A percentile compares a stretch with the other conserved stretches of the same genome.
phyloP scores from a whole-genome alignment of 1,140 invertebrate species.

The Pseudoatta argentina region DNA sequence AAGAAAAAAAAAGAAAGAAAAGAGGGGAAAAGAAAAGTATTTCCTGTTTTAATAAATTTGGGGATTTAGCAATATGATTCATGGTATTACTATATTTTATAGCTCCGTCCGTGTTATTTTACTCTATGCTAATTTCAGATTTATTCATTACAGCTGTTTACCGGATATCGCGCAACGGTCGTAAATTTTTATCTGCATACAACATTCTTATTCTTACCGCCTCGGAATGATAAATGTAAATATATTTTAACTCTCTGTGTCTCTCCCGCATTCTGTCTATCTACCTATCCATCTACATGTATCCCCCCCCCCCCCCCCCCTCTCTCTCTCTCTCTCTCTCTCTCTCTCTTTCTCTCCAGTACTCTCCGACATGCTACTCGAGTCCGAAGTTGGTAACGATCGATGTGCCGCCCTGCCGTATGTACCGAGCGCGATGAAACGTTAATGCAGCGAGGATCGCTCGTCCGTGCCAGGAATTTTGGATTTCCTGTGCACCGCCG shows the following conservation, averaged over 20 bases:
- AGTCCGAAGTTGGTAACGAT: slow-evolving; percentile 77
- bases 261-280: neutral
- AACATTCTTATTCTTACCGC: slow-evolving; percentile 40
- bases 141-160: slow-evolving; percentile 25
- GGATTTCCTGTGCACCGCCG: slow-evolving; percentile 68
- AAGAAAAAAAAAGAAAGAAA: neutral
- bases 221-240: slow-evolving; percentile 45
- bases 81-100: neutral
- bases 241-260: slow-evolving; percentile 21
- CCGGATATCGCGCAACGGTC: slow-evolving; percentile 4
- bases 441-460: slow-evolving; percentile 77
- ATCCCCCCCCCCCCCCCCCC: neutral
- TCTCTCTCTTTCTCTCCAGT: neutral
- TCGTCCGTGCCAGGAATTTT: slow-evolving; percentile 76
- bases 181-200: slow-evolving; percentile 29
- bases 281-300: slow-evolving; percentile 15
- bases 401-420: slow-evolving; percentile 75
- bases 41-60: slow-evolving; percentile 26
- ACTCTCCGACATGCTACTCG: slow-evolving; percentile 67
- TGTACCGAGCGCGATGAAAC: slow-evolving; percentile 77
- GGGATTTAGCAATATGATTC: neutral
- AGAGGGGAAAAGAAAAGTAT: neutral
- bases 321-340: neutral
- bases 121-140: slow-evolving; percentile 32
- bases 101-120: neutral